Evolutionary conservation across 2,888 invertebrate species (phyloP).

Genomic region (Pilophorus perplexus): DNA sequence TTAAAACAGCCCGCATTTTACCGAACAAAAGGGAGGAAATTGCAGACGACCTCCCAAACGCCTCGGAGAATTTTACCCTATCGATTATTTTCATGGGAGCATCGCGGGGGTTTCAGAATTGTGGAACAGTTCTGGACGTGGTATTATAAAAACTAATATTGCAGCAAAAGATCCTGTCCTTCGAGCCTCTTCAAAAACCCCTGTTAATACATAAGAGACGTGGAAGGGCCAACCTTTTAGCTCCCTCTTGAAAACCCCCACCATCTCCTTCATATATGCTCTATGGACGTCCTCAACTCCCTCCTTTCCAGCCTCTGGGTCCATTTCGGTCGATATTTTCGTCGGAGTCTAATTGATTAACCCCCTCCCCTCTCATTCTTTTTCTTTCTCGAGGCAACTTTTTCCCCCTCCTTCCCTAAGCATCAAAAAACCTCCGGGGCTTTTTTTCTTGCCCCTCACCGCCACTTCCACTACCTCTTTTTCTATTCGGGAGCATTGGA

Average conservation of each 20-base stretch:
- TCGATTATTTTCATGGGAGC: too few relatives aligned
- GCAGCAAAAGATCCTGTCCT: too few relatives aligned
- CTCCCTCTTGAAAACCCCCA: neutral
- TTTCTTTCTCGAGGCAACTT: neutral
- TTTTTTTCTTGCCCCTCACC: neutral
- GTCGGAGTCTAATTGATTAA: conserved; percentile 4
- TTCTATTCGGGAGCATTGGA: too few relatives aligned
- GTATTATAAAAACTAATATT: too few relatives aligned
- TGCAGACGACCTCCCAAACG: too few relatives aligned
- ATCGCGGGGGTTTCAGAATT: too few relatives aligned
- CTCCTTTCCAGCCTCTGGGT: neutral
- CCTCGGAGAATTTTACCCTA: too few relatives aligned
- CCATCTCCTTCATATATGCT: conserved; percentile 5
- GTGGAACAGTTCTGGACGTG: too few relatives aligned
- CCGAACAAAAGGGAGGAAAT: conserved; percentile 23
- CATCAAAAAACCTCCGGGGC: too few relatives aligned
- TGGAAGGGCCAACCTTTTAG: conserved; percentile 15
- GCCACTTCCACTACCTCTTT: too few relatives aligned
- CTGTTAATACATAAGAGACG: conserved; percentile 27
- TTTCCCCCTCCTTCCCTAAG: too few relatives aligned
- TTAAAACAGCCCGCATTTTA: conserved; percentile 16
- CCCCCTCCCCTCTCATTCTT: neutral
- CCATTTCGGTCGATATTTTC: conserved; percentile 21
- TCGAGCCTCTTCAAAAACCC: neutral
- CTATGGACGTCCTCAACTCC: neutral